Evolutionary conservation across 2,888 invertebrate genomes (phyloP).

Genomic region (Corythucha ciliata): DNA sequence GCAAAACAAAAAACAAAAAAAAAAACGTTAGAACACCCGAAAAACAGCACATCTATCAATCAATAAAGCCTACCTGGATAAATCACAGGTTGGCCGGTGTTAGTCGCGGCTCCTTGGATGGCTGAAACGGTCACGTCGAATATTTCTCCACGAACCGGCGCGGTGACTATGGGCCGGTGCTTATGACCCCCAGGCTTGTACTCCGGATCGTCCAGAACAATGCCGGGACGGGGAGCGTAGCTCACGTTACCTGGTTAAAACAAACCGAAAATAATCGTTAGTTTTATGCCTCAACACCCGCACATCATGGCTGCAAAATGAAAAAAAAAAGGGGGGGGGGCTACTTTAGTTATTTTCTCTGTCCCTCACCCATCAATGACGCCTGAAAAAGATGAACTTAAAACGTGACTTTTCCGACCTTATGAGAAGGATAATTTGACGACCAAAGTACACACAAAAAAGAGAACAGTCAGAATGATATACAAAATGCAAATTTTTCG

Average conservation of each 20-base stretch:
- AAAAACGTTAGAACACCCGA: neutral
- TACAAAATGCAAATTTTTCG: too few relatives aligned
- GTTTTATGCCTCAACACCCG: too few relatives aligned
- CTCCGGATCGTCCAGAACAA: constrained; percentile 74
- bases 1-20: constrained; percentile 28
- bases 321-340: too few relatives aligned
- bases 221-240: constrained; percentile 72
- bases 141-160: constrained; percentile 60
- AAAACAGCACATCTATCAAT: neutral
- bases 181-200: constrained; percentile 57
- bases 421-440: too few relatives aligned
- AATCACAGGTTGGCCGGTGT: constrained; percentile 46
- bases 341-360: too few relatives aligned
- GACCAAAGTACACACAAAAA: too few relatives aligned
- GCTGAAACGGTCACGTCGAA: constrained; percentile 84
- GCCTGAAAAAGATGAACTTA: too few relatives aligned
- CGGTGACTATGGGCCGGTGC: constrained; percentile 38
- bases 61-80: constrained; percentile 44
- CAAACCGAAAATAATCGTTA: too few relatives aligned
- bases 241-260: constrained; percentile 13
- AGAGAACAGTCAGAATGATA: too few relatives aligned
- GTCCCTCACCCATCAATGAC: too few relatives aligned
- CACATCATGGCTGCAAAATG: too few relatives aligned
- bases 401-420: too few relatives aligned
- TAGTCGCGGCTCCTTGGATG: constrained; percentile 54